Conservation (phyloP, 2,113 vertebrate species). For the Engraulis encrasicolus region DNA sequence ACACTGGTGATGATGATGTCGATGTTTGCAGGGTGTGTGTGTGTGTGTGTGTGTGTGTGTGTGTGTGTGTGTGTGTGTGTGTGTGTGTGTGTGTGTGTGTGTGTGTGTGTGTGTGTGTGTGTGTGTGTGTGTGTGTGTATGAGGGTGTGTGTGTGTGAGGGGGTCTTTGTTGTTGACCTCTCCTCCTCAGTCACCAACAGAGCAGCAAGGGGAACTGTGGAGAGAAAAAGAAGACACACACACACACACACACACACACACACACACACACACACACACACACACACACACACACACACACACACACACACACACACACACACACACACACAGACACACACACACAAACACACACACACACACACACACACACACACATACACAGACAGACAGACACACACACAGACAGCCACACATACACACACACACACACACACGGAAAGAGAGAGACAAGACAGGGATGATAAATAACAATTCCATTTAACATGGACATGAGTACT, state of each 20-base stretch:
- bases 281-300: not conserved
- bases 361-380: constrained; percentile 4
- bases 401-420: not conserved
- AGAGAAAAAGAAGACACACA: not conserved
- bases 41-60: not conserved
- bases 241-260: not conserved
- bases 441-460: too few relatives aligned
- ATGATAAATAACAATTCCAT: not conserved
- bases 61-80: too few relatives aligned
- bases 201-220: not conserved
- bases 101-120: not conserved
- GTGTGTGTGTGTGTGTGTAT: not conserved
- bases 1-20: too few relatives aligned
- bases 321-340: constrained; percentile 4
- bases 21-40: not conserved
- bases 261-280: not conserved
- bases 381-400: not conserved
- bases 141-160: not conserved
- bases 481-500: not conserved
- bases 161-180: not conserved
- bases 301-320: not conserved
- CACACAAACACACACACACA: not conserved
- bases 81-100: not conserved
- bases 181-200: not conserved
- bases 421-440: constrained; percentile 4